Evolutionary conservation across 2,113 vertebrate genomes (phyloP).

Genomic region (Malurus melanocephalus): DNA sequence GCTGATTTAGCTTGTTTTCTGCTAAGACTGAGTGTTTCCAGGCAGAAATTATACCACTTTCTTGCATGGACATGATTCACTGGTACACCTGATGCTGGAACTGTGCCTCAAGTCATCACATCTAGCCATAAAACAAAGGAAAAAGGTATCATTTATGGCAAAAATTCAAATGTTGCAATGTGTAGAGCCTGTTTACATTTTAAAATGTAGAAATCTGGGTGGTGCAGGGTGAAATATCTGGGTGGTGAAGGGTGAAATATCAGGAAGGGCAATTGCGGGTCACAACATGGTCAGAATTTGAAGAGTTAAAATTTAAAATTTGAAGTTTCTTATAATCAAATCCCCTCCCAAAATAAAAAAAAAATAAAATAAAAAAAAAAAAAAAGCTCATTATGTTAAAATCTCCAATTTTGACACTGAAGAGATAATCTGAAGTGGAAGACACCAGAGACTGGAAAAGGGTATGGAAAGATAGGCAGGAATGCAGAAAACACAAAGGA

Average conservation of each 20-base stretch:
- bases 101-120: background rate
- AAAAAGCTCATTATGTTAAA: background rate
- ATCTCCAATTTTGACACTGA: background rate
- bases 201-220: background rate
- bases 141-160: background rate
- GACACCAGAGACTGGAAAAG: background rate
- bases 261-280: background rate
- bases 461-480: background rate
- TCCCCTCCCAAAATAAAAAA: background rate
- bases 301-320: background rate
- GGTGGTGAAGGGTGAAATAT: background rate
- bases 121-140: background rate
- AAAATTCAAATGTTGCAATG: background rate
- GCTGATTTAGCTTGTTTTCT: background rate
- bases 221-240: background rate
- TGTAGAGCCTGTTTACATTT: background rate
- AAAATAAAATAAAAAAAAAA: background rate
- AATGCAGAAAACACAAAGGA: background rate
- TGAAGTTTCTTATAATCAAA: background rate
- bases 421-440: background rate
- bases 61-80: background rate
- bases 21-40: background rate
- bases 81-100: background rate
- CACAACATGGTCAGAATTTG: background rate
- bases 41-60: background rate